These are phyloP conservation scores for Luperina nickerlii DNA, from an alignment of 2,888 invertebrate species.

Conservation along the genomic window DNA sequence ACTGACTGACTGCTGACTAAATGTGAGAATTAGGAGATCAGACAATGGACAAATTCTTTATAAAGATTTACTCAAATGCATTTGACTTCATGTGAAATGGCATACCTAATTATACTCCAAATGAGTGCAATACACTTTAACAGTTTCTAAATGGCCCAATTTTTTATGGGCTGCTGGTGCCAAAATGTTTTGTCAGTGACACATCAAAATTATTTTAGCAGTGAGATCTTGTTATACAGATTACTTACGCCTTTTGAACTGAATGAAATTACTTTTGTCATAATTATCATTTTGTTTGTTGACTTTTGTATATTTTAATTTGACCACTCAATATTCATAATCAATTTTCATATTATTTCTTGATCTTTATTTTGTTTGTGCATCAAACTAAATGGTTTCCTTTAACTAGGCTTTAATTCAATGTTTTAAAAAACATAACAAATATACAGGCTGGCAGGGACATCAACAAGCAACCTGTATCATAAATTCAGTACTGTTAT, in stretches of 20 bases:
- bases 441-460: neutral
- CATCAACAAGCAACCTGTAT: neutral
- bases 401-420: neutral
- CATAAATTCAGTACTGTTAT: neutral
- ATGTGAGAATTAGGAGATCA: neutral
- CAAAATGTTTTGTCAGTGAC: conserved; percentile 66
- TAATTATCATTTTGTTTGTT: neutral
- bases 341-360: no score
- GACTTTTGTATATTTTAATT: neutral
- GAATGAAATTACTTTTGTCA: conserved; percentile 11
- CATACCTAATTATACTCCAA: conserved; percentile 16
- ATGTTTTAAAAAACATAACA: neutral
- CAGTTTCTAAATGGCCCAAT: conserved; percentile 60
- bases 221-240: conserved; percentile 21
- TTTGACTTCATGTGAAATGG: conserved; percentile 2
- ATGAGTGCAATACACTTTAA: conserved; percentile 41
- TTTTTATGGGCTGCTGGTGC: conserved; percentile 67
- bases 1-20: no score
- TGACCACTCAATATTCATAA: neutral
- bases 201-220: conserved; percentile 56
- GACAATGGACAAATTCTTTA: neutral
- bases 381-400: neutral
- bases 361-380: neutral
- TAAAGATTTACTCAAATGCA: neutral
- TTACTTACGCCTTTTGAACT: conserved; percentile 10